Conservation (phyloP, 2,113 vertebrate species). For the Cercopithecus mona region DNA sequence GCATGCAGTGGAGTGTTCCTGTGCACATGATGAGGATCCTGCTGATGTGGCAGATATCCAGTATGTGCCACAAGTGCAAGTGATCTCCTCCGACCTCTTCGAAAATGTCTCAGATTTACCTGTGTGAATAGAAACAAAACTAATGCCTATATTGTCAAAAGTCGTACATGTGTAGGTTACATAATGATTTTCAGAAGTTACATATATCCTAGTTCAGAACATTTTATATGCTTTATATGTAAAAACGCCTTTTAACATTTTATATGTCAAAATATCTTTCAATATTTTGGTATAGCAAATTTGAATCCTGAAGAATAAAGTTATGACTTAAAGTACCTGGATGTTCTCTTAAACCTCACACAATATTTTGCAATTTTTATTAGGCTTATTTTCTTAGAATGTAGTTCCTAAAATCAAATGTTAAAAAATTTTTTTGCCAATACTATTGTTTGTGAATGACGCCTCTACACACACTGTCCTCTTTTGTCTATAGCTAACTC, state of each 20-base stretch:
- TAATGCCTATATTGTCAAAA: neutral
- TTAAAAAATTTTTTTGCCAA: neutral
- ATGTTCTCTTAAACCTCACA: neutral
- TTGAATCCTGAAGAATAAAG: conserved; percentile 34
- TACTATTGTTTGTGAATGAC: neutral
- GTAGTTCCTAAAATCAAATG: neutral
- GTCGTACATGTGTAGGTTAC: neutral
- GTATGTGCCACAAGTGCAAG: conserved; percentile 89
- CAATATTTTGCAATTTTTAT: neutral
- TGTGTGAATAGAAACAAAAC: conserved; percentile 70
- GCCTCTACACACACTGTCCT: neutral
- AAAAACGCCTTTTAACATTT: neutral
- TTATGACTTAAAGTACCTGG: neutral
- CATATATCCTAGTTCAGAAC: neutral
- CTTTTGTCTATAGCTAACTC: neutral
- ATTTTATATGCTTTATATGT: neutral
- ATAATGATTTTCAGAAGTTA: neutral
- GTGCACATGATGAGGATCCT: conserved; percentile 90
- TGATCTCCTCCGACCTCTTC: conserved; percentile 86
- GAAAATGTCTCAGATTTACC: conserved; percentile 89
- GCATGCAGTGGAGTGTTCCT: conserved; percentile 87
- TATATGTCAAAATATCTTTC: neutral
- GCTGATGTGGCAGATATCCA: conserved; percentile 89
- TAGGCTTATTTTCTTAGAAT: conserved; percentile 40
- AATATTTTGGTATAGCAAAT: neutral